A percentile compares a stretch with the other conserved stretches of the same genome.
Evolutionary conservation across 2,888 invertebrate species (phyloP).

Genomic region (Amphipyra tragopoginis): DNA sequence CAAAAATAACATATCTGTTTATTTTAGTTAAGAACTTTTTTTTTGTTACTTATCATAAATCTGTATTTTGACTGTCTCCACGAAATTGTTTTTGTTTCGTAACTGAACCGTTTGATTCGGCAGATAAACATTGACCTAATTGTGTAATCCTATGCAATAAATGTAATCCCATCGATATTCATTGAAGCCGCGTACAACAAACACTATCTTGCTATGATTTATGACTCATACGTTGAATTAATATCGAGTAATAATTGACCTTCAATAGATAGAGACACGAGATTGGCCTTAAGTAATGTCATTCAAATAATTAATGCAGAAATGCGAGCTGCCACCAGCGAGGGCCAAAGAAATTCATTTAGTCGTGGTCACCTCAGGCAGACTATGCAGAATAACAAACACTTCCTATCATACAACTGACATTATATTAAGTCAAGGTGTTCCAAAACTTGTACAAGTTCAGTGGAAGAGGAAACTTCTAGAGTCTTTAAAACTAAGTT

Average conservation of each 20-base stretch:
- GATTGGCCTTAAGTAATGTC: slow-evolving; percentile 59
- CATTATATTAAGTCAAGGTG: slow-evolving; percentile 15
- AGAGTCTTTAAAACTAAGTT: not conserved
- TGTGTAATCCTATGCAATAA: slow-evolving; percentile 55
- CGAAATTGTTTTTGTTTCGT: slow-evolving; percentile 51
- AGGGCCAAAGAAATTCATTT: slow-evolving; percentile 49
- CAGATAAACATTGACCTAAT: slow-evolving; percentile 66
- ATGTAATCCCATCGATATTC: slow-evolving; percentile 50
- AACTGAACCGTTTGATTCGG: slow-evolving; percentile 54
- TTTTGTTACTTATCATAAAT: not conserved
- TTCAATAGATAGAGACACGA: slow-evolving; percentile 58
- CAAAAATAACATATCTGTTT: not conserved
- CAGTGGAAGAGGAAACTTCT: not conserved
- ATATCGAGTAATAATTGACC: slow-evolving; percentile 48
- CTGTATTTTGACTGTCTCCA: slow-evolving; percentile 8
- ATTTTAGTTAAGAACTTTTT: not conserved
- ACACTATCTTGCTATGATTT: slow-evolving; percentile 35
- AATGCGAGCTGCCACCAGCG: slow-evolving; percentile 32
- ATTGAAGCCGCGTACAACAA: slow-evolving; percentile 32
- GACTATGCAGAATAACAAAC: slow-evolving; percentile 9
- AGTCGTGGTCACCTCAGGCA: slow-evolving; percentile 29
- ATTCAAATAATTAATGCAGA: slow-evolving; percentile 57
- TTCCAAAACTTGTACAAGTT: slow-evolving; percentile 14
- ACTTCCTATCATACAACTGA: slow-evolving; percentile 38
- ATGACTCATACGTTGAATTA: slow-evolving; percentile 43